Evolutionary conservation across 2,888 invertebrate species (phyloP).

Genomic region (Nudaria mundana): DNA sequence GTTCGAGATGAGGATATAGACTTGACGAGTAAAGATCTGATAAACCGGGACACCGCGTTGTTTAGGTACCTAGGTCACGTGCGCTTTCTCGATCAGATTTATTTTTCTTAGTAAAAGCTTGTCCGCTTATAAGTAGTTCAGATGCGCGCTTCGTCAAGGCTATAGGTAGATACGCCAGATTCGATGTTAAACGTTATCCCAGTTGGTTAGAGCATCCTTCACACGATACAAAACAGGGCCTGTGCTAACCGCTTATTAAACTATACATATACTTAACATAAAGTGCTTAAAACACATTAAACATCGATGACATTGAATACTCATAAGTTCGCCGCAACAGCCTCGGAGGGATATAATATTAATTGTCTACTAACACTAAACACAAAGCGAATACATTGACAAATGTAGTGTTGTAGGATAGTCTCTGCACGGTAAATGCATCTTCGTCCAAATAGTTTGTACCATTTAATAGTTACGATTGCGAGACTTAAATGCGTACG

Average conservation of each 20-base stretch:
- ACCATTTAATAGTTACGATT: too few relatives aligned
- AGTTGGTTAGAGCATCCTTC: constrained; percentile 16
- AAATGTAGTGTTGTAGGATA: constrained; percentile 33
- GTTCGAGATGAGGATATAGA: too few relatives aligned
- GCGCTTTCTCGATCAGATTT: too few relatives aligned
- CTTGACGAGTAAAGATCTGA: too few relatives aligned
- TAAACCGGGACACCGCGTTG: too few relatives aligned
- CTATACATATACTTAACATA: constrained; percentile 40
- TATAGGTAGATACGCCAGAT: neutral
- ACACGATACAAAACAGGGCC: constrained; percentile 47
- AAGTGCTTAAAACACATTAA: constrained; percentile 43
- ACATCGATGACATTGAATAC: constrained; percentile 46
- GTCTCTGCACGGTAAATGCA: constrained; percentile 17
- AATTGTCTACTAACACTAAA: constrained; percentile 25
- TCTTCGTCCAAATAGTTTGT: too few relatives aligned
- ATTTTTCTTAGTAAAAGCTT: too few relatives aligned
- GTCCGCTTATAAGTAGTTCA: neutral
- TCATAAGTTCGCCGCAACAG: constrained; percentile 56
- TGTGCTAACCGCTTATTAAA: constrained; percentile 44
- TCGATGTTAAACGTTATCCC: constrained; percentile 6
- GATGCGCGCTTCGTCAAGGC: neutral
- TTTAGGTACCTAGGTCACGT: too few relatives aligned
- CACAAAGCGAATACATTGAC: constrained; percentile 35
- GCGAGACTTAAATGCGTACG: too few relatives aligned
- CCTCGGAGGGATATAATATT: constrained; percentile 42